Percentiles rank a stretch among this genome's conserved stretches.
Conservation (phyloP, 2,113 vertebrate genomes). For the Lipotes vexillifer region DNA sequence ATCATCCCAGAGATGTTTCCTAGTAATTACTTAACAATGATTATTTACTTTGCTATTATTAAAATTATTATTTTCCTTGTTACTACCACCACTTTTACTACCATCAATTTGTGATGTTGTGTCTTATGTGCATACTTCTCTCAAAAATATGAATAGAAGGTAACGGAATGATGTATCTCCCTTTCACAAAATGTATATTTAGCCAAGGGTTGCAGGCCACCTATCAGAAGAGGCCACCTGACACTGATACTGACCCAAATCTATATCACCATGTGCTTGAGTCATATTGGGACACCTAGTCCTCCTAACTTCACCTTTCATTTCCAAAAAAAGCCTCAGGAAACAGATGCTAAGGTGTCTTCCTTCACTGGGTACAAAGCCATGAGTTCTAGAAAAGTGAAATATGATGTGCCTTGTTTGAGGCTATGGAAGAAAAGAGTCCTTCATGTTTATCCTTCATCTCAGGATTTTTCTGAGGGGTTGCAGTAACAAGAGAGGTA, state of each 20-base stretch:
- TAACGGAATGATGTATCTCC: background rate
- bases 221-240: background rate
- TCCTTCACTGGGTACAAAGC: background rate
- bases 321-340: background rate
- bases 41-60: background rate
- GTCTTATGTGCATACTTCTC: background rate
- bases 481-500: background rate
- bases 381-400: background rate
- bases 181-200: background rate
- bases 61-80: background rate
- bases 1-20: background rate
- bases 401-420: background rate
- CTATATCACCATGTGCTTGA: accelerated
- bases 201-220: background rate
- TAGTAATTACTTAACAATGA: background rate
- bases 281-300: too few relatives aligned
- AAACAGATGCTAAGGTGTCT: background rate
- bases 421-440: background rate
- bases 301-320: background rate
- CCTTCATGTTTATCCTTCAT: background rate
- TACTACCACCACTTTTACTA: background rate
- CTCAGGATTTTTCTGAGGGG: background rate
- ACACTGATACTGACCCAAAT: background rate
- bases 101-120: background rate
- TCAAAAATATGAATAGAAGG: background rate